Base-by-base conservation (phyloP, 23 tunicate species). In the Ascidia mentula region DNA sequence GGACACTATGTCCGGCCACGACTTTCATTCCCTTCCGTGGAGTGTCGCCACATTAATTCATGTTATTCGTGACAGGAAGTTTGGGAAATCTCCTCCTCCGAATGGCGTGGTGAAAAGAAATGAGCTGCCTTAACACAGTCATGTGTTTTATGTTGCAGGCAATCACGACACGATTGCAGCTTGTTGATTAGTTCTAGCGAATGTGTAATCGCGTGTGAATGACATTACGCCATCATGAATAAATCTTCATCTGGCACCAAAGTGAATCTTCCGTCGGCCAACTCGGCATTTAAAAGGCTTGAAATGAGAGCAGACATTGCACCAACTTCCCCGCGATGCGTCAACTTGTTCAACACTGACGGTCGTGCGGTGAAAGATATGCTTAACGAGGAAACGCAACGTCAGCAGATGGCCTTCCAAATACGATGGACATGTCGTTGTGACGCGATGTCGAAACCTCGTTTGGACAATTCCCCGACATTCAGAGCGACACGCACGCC, bases 51-150 rank as follows among this genome's bases (percentile, higher is more conserved):
- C 65, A 53, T 53, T 53, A 53, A 53, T 20, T 53, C 65, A 9
- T 53, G 65, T 53, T 53, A 53, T 53, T 53, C 65, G 65, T 53
- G 65, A 53, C 65, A 53, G 65, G 65, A 53, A 53, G 65, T 53
- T 9, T 53, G 65, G 7, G 4, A 53, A 28, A 28, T 28, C 65
- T 53, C 65, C 65, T 28, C 24, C 22, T 53, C 65, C 22, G 7
- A 28, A 53, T 53, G 22, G 22, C 28, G 12, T 9, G 65, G 24
- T 53, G 65, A 28, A 53, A 53, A 20, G 65, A 26, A 9, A 53
- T 53, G 65, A 20, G 65, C 24, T 53, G 65, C 24, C 65, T 53
- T 20, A 53, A 20, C 24, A 9, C 65, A 26, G 12, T 9, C 2
- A 6, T 53, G 28, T 53, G 65, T 53, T 53, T 3, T 53, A 9